A percentile compares a stretch with the other conserved stretches of the same genome.
Evolutionary conservation across 2,888 invertebrate species (phyloP).

Genomic region (Lithodes maja): DNA sequence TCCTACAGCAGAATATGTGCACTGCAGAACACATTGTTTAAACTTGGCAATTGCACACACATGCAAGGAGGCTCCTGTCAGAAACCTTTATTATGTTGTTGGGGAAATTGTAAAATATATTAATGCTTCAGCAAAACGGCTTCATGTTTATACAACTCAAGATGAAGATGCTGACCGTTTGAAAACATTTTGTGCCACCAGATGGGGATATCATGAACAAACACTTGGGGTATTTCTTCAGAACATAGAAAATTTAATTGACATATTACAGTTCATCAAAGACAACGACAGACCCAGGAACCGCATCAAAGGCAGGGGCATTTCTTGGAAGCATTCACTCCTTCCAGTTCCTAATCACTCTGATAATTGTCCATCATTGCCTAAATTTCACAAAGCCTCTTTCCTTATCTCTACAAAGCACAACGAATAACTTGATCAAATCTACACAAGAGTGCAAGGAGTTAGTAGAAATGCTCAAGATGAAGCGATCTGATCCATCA

Average conservation of each 20-base stretch:
- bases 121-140: conserved; percentile 37
- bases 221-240: conserved; percentile 32
- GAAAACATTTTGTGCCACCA: conserved; percentile 29
- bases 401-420: conserved; percentile 35
- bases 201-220: conserved; percentile 39
- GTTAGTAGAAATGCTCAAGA: conserved; percentile 31
- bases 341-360: conserved; percentile 25
- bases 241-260: conserved; percentile 27
- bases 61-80: conserved; percentile 11
- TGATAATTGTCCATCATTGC: conserved; percentile 33
- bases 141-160: not conserved
- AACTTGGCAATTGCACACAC: conserved; percentile 30
- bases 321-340: conserved; percentile 31
- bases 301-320: conserved; percentile 28
- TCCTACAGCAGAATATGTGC: conserved; percentile 31
- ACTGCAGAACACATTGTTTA: conserved; percentile 33
- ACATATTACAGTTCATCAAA: conserved; percentile 30
- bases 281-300: conserved; percentile 28
- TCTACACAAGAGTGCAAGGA: conserved; percentile 35
- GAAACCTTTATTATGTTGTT: conserved; percentile 26
- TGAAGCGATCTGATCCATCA: conserved; percentile 28
- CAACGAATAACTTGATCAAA: conserved; percentile 13
- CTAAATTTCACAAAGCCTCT: conserved; percentile 38
- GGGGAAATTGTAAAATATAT: conserved; percentile 26
- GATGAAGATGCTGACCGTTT: conserved; percentile 27